A percentile compares a stretch with the other conserved stretches of the same genome.
Conservation (phyloP, 2,113 vertebrate species). For the Microtus ochrogaster region DNA sequence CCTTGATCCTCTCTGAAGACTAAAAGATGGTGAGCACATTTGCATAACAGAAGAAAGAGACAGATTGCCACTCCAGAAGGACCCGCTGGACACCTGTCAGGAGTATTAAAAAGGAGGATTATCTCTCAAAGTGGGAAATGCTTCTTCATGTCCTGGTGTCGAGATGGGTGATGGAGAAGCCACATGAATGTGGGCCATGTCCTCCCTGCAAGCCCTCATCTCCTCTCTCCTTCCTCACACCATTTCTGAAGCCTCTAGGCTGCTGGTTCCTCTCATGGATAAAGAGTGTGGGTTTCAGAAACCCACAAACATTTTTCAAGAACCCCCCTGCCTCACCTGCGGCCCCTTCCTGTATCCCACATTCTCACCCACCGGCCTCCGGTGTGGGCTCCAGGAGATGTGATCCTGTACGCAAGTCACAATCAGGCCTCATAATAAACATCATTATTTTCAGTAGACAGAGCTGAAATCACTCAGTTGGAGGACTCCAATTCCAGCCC, state of each 20-base stretch:
- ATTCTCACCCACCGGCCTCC: not conserved
- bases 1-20: conserved; percentile 62
- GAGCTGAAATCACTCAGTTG: not conserved
- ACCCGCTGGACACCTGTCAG: conserved; percentile 74
- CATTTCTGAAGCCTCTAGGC: not conserved
- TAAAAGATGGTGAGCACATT: conserved; percentile 73
- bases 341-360: not conserved
- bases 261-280: not conserved
- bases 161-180: not conserved
- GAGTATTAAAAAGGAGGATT: conserved; percentile 57
- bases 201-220: not conserved
- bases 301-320: not conserved
- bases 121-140: conserved; percentile 41
- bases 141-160: not conserved
- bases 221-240: not conserved
- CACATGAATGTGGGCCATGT: not conserved
- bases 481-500: not conserved
- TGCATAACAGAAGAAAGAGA: conserved; percentile 76
- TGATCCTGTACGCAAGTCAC: not conserved
- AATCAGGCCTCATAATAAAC: not conserved
- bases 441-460: not conserved
- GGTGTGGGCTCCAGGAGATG: not conserved
- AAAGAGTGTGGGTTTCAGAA: not conserved
- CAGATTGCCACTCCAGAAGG: conserved; percentile 78
- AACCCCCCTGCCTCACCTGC: not conserved